These are phyloP conservation scores for Sebastiscus tertius DNA, from an alignment of 2,797 vertebrate species.

Conservation along the genomic window DNA sequence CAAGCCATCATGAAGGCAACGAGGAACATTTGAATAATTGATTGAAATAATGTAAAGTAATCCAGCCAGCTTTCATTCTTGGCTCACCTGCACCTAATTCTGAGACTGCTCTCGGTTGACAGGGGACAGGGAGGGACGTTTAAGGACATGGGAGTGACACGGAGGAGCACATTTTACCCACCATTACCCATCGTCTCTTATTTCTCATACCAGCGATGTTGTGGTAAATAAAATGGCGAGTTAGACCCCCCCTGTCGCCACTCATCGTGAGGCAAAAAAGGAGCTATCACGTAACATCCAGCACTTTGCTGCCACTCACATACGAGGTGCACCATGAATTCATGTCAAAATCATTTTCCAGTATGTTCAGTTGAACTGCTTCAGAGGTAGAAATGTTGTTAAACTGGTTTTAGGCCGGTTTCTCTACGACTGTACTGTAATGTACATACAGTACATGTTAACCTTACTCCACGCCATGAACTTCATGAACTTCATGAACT, in stretches of 20 bases:
- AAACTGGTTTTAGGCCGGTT: slow-evolving; percentile 23
- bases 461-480: neutral
- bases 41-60: slow-evolving; percentile 89
- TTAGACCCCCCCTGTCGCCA: slow-evolving; percentile 33
- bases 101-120: slow-evolving; percentile 71
- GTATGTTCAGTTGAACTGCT: neutral
- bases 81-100: slow-evolving; percentile 77
- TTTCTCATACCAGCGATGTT: slow-evolving; percentile 62
- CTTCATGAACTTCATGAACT: too few species aligned
- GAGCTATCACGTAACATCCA: neutral
- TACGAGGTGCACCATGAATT: neutral
- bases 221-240: slow-evolving; percentile 60
- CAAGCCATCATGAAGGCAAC: slow-evolving; percentile 74
- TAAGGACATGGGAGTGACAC: slow-evolving; percentile 79
- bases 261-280: slow-evolving; percentile 14
- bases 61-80: slow-evolving; percentile 81
- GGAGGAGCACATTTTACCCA: slow-evolving; percentile 76
- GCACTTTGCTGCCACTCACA: neutral
- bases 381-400: slow-evolving; percentile 25
- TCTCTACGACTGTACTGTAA: neutral
- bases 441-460: neutral
- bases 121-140: slow-evolving; percentile 74
- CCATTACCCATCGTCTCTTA: slow-evolving; percentile 70
- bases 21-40: slow-evolving; percentile 85
- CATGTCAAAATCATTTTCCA: slow-evolving; percentile 2